Conservation (phyloP, 2,888 invertebrate species). For the Liodrosophila aerea region DNA sequence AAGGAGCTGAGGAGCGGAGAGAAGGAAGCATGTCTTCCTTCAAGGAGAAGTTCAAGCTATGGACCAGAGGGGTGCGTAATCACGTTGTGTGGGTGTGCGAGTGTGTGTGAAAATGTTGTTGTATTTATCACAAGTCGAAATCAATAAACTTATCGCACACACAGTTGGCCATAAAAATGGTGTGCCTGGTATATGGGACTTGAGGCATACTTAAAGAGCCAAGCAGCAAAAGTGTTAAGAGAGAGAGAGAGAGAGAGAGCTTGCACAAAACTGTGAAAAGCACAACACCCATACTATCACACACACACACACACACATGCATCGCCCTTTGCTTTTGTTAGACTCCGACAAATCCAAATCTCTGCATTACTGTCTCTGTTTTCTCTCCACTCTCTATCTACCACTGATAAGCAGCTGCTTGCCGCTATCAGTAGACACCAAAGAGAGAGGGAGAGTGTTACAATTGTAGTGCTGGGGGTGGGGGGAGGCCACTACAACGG, state of each 20-base stretch:
- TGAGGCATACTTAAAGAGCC: constrained; percentile 7
- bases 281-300: too few relatives aligned
- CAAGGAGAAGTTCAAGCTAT: constrained; percentile 82
- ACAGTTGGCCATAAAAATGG: constrained; percentile 23
- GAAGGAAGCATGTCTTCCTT: constrained; percentile 79
- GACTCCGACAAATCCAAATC: constrained; percentile 41
- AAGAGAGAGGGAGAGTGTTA: not conserved
- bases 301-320: constrained; percentile 2
- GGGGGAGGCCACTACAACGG: too few relatives aligned
- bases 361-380: constrained; percentile 6
- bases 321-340: constrained; percentile 20
- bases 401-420: constrained; percentile 28
- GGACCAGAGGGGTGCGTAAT: constrained; percentile 81
- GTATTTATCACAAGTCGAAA: constrained; percentile 75
- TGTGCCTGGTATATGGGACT: constrained; percentile 23
- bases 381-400: not conserved
- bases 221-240: constrained; percentile 16
- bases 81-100: constrained; percentile 6
- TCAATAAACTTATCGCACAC: constrained; percentile 75
- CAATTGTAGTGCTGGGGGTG: not conserved
- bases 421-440: constrained; percentile 22
- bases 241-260: not conserved
- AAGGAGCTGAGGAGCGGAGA: constrained; percentile 21
- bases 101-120: constrained; percentile 25
- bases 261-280: not conserved